Base-by-base conservation (phyloP, 2,113 vertebrate species). In the Notothenia rossii region DNA sequence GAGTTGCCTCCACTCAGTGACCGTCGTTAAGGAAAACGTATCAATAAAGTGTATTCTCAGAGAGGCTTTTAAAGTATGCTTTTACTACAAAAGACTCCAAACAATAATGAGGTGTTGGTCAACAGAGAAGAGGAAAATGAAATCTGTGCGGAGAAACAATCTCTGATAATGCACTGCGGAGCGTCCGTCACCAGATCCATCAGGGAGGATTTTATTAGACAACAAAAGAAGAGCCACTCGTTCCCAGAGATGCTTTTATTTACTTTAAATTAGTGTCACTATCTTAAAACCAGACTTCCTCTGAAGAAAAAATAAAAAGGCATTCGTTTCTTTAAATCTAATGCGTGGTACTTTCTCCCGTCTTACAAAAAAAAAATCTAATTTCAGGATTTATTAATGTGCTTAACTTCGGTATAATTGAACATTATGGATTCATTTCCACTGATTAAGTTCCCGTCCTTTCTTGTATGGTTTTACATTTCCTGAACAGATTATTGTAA, bases 1-100 rank as follows among this genome's bases (percentile, higher is more conserved):
- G 48, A 69, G 72, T 15, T 0, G 18, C 46, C 46, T 51, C 14
- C 15, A 55, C 53, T 69, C 63, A 69, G 3, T 48, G 56, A 64
- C 72, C 58, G 72, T 70, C 73, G 83, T 86, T 82, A 88, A 72
- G 55, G 59, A 48, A 49, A 67, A 84, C 64, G 49, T 62, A 82
- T 86, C 60, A 18, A 29, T 85, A 74, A 79, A n/a, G 61, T 79
- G 77, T 76, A 73, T 29, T 58, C 73, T 59, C 36, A 63, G 68
- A 69, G 77, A 49, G n/a, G 77, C 78, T 73, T 40, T 25, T 55
- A 25, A 87, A 73, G 53, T 58, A 54, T 82, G 80, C 77, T 87
- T 85, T 88, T 74, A 84, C 72, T 18, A 56, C 40, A 61, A 81
- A 68, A 56, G 61, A 77, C 66, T 60, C 53, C 60, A 7, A 48